These are phyloP conservation scores for Chitala chitala DNA, from an alignment of 2,113 vertebrate genomes.

Conservation along the genomic window DNA sequence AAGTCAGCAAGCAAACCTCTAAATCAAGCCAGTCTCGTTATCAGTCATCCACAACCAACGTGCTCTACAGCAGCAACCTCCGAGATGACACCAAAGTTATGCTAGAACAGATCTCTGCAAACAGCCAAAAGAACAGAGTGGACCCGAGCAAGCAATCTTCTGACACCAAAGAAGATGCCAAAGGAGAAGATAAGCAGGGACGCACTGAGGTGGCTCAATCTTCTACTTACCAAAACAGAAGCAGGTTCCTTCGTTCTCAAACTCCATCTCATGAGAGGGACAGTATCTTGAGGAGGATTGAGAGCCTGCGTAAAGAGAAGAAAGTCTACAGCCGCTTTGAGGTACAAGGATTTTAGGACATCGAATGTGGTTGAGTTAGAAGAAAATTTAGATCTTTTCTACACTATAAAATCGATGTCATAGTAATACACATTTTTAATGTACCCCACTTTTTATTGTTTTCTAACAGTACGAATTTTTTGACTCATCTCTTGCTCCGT, in stretches of 20 bases:
- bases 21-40: constrained; percentile 60
- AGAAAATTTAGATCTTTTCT: neutral
- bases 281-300: constrained; percentile 86
- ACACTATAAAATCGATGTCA: neutral
- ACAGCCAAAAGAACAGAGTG: constrained; percentile 84
- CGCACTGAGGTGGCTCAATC: constrained; percentile 67
- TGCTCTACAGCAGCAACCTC: constrained; percentile 89
- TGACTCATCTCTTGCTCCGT: constrained; percentile 46
- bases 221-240: constrained; percentile 60
- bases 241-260: constrained; percentile 61
- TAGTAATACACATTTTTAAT: neutral
- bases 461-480: no score
- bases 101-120: constrained; percentile 91
- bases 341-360: constrained; percentile 76
- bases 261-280: constrained; percentile 74
- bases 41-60: constrained; percentile 69
- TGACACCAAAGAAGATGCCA: constrained; percentile 30
- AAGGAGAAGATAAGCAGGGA: constrained; percentile 43
- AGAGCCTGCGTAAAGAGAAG: constrained; percentile 94
- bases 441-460: constrained; percentile 10
- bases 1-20: constrained; percentile 42
- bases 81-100: constrained; percentile 96
- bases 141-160: constrained; percentile 60
- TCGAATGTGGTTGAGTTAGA: constrained; percentile 48
- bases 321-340: constrained; percentile 96